Percentiles rank a stretch among this genome's conserved stretches.
These are phyloP conservation scores for Drosophila nr. medialis DNA, from an alignment of 2,888 invertebrate genomes.

Conservation along the genomic window DNA sequence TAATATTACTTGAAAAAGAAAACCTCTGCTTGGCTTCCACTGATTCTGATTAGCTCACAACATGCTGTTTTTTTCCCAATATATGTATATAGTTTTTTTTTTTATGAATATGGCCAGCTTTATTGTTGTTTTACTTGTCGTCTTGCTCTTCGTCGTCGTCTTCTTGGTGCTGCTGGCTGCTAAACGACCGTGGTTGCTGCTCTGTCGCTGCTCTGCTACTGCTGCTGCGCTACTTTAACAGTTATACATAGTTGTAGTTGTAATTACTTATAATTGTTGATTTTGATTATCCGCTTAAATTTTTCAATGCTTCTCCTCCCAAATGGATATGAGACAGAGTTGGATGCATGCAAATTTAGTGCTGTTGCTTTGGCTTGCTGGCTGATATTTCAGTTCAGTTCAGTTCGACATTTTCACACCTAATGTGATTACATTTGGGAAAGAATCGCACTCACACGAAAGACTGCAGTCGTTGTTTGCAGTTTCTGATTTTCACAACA, in stretches of 20 bases:
- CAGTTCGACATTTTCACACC: slow-evolving; percentile 48
- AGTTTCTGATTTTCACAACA: slow-evolving; percentile 36
- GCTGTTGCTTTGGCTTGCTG: slow-evolving; percentile 28
- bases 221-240: slow-evolving; percentile 30
- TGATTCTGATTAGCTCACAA: slow-evolving; percentile 71
- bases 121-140: slow-evolving; percentile 63
- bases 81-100: slow-evolving; percentile 14
- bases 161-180: slow-evolving; percentile 53
- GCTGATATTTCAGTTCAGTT: slow-evolving; percentile 47
- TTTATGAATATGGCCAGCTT: slow-evolving; percentile 60
- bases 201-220: slow-evolving; percentile 43
- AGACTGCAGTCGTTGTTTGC: slow-evolving; percentile 23
- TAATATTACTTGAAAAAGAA: slow-evolving; percentile 30
- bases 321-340: slow-evolving; percentile 37
- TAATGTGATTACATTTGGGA: slow-evolving; percentile 27
- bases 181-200: slow-evolving; percentile 63
- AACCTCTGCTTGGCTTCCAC: slow-evolving; percentile 42
- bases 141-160: slow-evolving; percentile 55
- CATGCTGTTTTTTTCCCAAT: slow-evolving; percentile 55
- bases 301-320: slow-evolving; percentile 18
- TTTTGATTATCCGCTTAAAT: slow-evolving; percentile 33
- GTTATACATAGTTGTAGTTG: slow-evolving; percentile 53
- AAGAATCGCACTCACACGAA: slow-evolving; percentile 50
- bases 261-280: slow-evolving; percentile 54
- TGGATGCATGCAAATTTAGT: slow-evolving; percentile 41